Conservation (phyloP, 2,113 vertebrate species). For the Sinocyclocheilus rhinocerous region DNA sequence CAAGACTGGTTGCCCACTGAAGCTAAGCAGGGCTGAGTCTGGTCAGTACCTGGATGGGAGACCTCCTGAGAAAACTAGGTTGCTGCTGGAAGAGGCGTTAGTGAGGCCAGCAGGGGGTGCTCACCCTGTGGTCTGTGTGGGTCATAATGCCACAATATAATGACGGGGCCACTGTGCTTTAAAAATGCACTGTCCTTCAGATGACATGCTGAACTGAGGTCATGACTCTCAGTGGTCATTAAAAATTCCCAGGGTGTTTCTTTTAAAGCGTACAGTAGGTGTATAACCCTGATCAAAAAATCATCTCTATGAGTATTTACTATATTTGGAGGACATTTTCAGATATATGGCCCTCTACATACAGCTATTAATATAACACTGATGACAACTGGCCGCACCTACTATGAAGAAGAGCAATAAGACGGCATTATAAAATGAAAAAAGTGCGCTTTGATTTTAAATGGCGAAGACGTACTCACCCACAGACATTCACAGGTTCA, state of each 20-base stretch:
- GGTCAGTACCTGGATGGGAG: too few species aligned
- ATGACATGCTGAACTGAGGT: background rate
- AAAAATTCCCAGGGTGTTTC: background rate
- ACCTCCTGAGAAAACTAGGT: too few species aligned
- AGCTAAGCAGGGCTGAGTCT: too few species aligned
- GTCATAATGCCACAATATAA: background rate
- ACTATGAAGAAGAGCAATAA: too few species aligned
- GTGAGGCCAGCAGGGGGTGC: background rate
- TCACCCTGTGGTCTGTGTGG: background rate
- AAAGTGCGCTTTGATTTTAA: too few species aligned
- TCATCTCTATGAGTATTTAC: background rate
- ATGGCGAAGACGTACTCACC: too few species aligned
- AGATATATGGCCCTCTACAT: background rate
- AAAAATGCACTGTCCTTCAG: slow-evolving; percentile 19
- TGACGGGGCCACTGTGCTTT: background rate
- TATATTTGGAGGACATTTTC: background rate
- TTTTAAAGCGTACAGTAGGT: background rate
- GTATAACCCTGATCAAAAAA: background rate
- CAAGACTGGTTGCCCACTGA: too few species aligned
- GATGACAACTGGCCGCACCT: too few species aligned
- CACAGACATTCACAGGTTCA: too few species aligned
- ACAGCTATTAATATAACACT: background rate
- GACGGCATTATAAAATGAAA: too few species aligned
- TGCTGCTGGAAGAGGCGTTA: too few species aligned
- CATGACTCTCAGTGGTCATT: background rate